Evolutionary conservation across 53 echinoderm and acorn worm species (phyloP).

Genomic region (Antedon mediterranea): DNA sequence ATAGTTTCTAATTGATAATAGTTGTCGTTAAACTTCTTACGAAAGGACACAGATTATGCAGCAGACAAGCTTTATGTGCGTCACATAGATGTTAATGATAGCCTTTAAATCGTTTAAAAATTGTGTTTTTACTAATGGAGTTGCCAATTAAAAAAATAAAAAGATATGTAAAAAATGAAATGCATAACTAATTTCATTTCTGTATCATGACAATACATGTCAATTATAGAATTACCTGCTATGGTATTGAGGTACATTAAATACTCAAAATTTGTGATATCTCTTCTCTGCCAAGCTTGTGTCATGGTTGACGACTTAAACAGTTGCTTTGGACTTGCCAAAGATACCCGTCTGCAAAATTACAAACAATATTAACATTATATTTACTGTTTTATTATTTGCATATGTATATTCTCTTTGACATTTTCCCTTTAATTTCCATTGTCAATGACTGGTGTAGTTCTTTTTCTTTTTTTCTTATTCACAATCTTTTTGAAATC

Average conservation of each 20-base stretch:
- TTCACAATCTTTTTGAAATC: too few relatives aligned
- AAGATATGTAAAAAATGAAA: too few relatives aligned
- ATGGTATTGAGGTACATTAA: constrained; percentile 99
- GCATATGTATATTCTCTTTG: not conserved
- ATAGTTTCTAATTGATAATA: not conserved
- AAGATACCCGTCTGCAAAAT: constrained; percentile 64
- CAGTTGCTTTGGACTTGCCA: constrained; percentile 87
- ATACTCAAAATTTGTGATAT: constrained; percentile 97
- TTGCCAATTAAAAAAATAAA: too few relatives aligned
- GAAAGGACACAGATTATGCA: not conserved
- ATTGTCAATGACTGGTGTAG: too few relatives aligned
- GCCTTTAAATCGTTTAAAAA: not conserved
- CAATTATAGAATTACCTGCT: constrained; percentile 38
- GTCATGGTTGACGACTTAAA: constrained; percentile 99
- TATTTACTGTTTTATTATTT: not conserved
- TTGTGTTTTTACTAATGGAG: too few relatives aligned
- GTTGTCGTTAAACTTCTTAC: not conserved
- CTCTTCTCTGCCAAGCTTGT: constrained; percentile 96
- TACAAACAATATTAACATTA: not conserved
- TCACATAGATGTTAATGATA: not conserved
- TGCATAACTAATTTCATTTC: too few relatives aligned
- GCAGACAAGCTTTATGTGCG: not conserved
- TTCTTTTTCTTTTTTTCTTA: too few relatives aligned
- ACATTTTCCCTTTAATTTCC: too few relatives aligned
- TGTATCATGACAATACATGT: too few relatives aligned